Percentiles rank a stretch among this genome's conserved stretches.
Conservation (phyloP, 1,140 invertebrate genomes). For the Thaumetopoea pityocampa region DNA sequence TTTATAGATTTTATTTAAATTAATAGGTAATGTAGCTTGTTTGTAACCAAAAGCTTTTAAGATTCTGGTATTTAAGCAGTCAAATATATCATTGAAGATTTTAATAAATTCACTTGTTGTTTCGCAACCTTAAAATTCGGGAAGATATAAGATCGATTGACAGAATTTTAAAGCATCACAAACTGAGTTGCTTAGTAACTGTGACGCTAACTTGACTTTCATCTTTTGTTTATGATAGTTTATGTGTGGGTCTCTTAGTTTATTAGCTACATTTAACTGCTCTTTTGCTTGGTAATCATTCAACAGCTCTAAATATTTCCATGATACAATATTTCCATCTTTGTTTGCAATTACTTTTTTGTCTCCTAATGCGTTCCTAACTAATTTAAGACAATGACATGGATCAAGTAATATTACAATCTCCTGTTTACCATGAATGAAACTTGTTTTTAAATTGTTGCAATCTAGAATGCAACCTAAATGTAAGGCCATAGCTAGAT, state of each 20-base stretch:
- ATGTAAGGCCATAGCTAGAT: constrained; percentile 21
- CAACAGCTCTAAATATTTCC: constrained; percentile 3
- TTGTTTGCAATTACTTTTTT: constrained; percentile 5
- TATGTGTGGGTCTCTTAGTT: constrained; percentile 10
- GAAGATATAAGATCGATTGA: constrained; percentile 4
- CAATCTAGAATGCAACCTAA: constrained; percentile 30
- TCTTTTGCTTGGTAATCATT: constrained; percentile 11
- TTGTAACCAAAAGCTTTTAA: constrained; percentile 7
- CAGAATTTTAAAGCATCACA: constrained; percentile 22
- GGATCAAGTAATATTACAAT: constrained; percentile 6
- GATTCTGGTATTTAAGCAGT: constrained; percentile 14
- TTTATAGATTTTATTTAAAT: constrained; percentile 2
- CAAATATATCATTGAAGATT: constrained; percentile 19
- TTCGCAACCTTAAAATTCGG: constrained; percentile 10
- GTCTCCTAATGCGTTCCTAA: constrained; percentile 7
- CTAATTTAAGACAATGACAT: constrained; percentile 14
- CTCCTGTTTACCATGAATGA: constrained; percentile 2
- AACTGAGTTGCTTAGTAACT: constrained; percentile 21
- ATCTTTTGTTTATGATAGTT: constrained; percentile 23
- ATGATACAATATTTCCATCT: constrained; percentile 9
- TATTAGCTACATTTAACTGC: constrained; percentile 17
- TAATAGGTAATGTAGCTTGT: constrained; percentile 13
- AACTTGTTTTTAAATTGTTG: constrained; percentile 10
- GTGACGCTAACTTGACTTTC: constrained; percentile 25
- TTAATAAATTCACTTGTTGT: constrained; percentile 5